Conservation (phyloP, 2,113 vertebrate genomes). For the Ammodytes dubius region DNA sequence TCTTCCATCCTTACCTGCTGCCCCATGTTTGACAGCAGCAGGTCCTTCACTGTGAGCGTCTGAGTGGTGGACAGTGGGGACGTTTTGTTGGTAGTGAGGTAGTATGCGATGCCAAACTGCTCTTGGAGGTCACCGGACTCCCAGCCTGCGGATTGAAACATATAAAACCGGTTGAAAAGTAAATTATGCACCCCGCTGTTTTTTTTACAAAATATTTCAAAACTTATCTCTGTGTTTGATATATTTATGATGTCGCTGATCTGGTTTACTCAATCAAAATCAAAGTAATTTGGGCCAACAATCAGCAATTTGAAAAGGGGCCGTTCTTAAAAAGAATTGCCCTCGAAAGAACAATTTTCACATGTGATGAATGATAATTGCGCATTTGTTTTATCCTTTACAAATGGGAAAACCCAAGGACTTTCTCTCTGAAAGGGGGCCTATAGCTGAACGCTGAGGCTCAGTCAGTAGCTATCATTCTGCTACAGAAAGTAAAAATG, state of each 20-base stretch:
- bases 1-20: slow-evolving; percentile 85
- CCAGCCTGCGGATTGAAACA: slow-evolving; percentile 79
- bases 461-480: background rate
- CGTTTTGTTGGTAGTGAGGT: slow-evolving; percentile 19
- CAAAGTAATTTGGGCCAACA: background rate
- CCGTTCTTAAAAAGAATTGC: slow-evolving; percentile 14
- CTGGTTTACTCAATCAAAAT: background rate
- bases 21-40: slow-evolving; percentile 87
- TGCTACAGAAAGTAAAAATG: background rate
- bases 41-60: slow-evolving; percentile 91
- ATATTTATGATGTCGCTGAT: background rate
- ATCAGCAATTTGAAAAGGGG: slow-evolving; percentile 10
- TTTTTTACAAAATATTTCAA: slow-evolving; percentile 10
- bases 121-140: slow-evolving; percentile 74
- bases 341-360: slow-evolving; percentile 17
- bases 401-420: slow-evolving; percentile 21
- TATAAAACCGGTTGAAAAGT: slow-evolving; percentile 9
- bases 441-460: background rate
- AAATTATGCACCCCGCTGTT: background rate
- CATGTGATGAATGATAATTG: background rate
- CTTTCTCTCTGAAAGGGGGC: slow-evolving; percentile 24
- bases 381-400: slow-evolving; percentile 10
- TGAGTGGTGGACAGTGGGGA: slow-evolving; percentile 28
- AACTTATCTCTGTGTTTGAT: background rate
- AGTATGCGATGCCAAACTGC: slow-evolving; percentile 60